These are phyloP conservation scores for Sycobia sp. DNA, from an alignment of 1,140 invertebrate species.

Conservation along the genomic window DNA sequence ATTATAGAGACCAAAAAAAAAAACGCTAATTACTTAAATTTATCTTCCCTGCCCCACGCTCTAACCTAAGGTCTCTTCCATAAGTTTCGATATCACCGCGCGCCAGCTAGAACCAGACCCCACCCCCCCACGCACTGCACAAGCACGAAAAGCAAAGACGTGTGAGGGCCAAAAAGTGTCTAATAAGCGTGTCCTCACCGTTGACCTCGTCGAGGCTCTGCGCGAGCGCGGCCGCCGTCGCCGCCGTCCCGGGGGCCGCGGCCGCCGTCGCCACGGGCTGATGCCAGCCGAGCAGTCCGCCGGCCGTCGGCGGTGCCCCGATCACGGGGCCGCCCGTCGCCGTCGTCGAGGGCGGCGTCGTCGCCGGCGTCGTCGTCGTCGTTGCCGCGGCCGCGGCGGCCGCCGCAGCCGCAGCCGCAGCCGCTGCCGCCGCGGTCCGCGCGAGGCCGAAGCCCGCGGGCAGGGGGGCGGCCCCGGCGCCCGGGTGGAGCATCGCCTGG, in stretches of 20 bases:
- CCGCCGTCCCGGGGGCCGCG: conserved; percentile 41
- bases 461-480: conserved; percentile 34
- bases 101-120: too few relatives aligned
- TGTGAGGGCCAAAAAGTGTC: too few relatives aligned
- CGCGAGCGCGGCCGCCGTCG: conserved; percentile 42
- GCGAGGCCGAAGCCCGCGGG: conserved; percentile 45
- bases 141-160: too few relatives aligned
- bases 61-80: too few relatives aligned
- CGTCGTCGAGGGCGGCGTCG: conserved; percentile 54
- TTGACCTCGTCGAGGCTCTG: conserved; percentile 57
- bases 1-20: too few relatives aligned
- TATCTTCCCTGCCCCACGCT: too few relatives aligned
- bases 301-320: conserved; percentile 32
- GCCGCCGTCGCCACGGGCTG: conserved; percentile 44
- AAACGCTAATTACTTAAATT: too few relatives aligned
- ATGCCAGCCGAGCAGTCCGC: conserved; percentile 52
- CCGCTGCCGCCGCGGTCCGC: conserved; percentile 42
- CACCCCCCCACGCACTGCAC: too few relatives aligned
- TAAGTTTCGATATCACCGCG: too few relatives aligned
- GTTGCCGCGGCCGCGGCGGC: conserved; percentile 40
- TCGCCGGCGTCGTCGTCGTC: conserved; percentile 42
- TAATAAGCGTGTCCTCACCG: conserved; percentile 39
- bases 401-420: conserved; percentile 44
- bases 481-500: conserved; percentile 57
- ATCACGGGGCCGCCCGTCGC: too few relatives aligned